Evolutionary conservation across 2,113 vertebrate genomes (phyloP).

Genomic region (Chiloscyllium plagiosum): DNA sequence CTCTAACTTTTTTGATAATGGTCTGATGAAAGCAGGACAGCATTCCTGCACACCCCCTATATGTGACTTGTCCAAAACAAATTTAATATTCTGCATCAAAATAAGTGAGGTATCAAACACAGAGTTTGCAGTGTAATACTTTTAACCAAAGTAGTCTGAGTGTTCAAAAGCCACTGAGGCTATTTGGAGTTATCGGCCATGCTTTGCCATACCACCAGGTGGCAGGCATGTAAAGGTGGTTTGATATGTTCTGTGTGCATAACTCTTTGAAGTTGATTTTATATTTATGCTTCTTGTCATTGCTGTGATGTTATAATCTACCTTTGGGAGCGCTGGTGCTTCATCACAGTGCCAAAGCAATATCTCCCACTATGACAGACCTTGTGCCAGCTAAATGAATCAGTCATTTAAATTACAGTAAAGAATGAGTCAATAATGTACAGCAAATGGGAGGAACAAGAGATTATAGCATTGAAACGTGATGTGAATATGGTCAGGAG

Average conservation of each 20-base stretch:
- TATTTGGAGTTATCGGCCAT: neutral
- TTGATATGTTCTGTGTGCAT: neutral
- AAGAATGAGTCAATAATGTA: slow-evolving; percentile 4
- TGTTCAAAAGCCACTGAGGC: neutral
- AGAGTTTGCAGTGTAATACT: neutral
- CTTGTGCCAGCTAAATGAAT: slow-evolving; percentile 10
- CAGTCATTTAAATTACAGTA: slow-evolving; percentile 21
- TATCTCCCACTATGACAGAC: neutral
- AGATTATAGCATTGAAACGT: neutral
- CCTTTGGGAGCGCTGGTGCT: slow-evolving; percentile 22
- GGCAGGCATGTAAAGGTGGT: slow-evolving; percentile 24
- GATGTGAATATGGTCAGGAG: neutral
- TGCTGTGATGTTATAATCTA: slow-evolving; percentile 26
- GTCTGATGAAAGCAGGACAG: neutral
- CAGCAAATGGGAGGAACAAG: slow-evolving; percentile 4
- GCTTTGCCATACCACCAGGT: neutral
- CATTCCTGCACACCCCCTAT: neutral
- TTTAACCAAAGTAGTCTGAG: neutral
- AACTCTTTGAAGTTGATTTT: slow-evolving; percentile 5
- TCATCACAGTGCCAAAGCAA: slow-evolving; percentile 16
- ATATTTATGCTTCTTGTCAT: slow-evolving; percentile 19
- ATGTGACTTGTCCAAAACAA: neutral
- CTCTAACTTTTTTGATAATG: neutral
- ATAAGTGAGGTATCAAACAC: neutral
- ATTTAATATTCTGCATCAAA: neutral